Percentiles rank a stretch among this genome's conserved stretches.
Conservation (phyloP, 2,113 vertebrate genomes). For the Sinosuthora webbiana region DNA sequence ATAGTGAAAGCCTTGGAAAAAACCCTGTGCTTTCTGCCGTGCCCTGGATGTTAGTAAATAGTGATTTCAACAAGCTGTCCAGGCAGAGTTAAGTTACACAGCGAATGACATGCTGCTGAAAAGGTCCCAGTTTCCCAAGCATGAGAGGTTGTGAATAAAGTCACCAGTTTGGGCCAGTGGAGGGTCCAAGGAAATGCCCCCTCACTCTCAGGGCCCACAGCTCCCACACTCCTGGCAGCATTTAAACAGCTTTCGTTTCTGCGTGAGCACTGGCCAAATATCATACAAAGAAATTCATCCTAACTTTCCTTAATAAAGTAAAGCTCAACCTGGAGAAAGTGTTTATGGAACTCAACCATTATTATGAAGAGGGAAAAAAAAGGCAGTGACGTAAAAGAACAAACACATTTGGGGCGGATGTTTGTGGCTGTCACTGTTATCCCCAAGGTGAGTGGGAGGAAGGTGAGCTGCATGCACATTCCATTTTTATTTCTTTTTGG, state of each 20-base stretch:
- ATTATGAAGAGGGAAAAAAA: background rate
- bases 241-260: background rate
- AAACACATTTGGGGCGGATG: background rate
- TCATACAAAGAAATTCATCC: background rate
- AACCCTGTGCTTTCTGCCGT: background rate
- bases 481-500: slow-evolving; percentile 19
- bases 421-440: background rate
- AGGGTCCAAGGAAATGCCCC: background rate
- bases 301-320: background rate
- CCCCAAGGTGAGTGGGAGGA: background rate
- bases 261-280: background rate
- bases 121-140: background rate
- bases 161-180: background rate
- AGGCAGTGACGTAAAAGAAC: background rate
- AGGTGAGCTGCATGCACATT: background rate
- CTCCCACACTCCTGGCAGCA: accelerated
- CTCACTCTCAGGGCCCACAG: background rate
- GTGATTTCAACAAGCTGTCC: background rate
- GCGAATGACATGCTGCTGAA: background rate
- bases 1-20: background rate
- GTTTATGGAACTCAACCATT: background rate
- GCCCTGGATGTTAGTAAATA: background rate
- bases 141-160: background rate
- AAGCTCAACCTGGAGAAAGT: background rate
- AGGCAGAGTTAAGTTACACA: background rate